A percentile compares a stretch with the other conserved stretches of the same genome.
Conservation (phyloP, 2,888 invertebrate genomes). For the Erpobdella octoculata region DNA sequence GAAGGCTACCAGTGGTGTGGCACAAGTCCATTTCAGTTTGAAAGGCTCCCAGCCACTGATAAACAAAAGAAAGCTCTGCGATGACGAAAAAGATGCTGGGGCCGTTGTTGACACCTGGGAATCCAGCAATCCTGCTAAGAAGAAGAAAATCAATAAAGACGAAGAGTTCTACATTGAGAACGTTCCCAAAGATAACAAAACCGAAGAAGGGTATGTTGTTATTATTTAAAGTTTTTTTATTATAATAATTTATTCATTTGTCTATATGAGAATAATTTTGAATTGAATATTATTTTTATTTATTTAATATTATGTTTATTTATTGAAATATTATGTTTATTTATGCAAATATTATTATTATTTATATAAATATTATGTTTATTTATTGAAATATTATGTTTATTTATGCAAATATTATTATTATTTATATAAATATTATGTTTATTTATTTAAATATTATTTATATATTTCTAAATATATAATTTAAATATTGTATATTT, state of each 20-base stretch:
- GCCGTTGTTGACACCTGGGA: neutral
- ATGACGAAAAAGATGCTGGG: neutral
- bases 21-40: neutral
- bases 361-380: neutral
- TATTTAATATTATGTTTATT: neutral
- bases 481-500: too few relatives aligned
- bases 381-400: neutral
- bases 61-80: neutral
- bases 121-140: conserved; percentile 23
- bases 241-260: too few relatives aligned
- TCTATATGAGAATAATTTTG: too few relatives aligned
- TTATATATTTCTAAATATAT: too few relatives aligned
- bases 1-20: neutral
- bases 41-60: neutral
- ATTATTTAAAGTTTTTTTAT: too few relatives aligned
- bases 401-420: neutral
- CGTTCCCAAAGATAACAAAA: conserved; percentile 72
- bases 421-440: neutral
- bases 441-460: too few relatives aligned
- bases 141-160: conserved; percentile 52
- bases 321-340: neutral
- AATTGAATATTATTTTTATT: neutral
- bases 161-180: conserved; percentile 82
- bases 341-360: neutral
- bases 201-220: conserved; percentile 46